Evolutionary conservation across 1,140 invertebrate species (phyloP), one percentile per base, ranked within the genome.

Genomic region (Drosophila elegans): DNA sequence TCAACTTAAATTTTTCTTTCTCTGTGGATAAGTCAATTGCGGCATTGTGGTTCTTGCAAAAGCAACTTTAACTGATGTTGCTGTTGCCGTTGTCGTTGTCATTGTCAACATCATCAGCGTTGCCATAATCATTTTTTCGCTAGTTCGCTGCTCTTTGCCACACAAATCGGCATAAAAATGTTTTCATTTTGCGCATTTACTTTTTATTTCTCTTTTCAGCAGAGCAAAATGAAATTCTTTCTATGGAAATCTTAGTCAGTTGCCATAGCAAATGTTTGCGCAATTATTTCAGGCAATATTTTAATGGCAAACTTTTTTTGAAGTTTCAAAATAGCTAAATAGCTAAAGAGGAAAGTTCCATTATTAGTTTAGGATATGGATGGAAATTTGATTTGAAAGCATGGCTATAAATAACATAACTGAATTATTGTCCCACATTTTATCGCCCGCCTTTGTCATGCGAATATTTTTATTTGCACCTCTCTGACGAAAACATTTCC

Each of bases 61-160:
- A 59, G 54, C 16, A 60, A 57, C 54, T 34, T 72, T 44, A 66
- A 63, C 51, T 63, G 56, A 39, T 63, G 49, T 45, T 74, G 71
- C 10, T 45, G 46, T 38, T 59, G 39, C 27, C 16, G 41, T 29
- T 46, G 54, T 38, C 34, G 56, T 39, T 74, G 71, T 63, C 62
- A 56, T 66, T 42, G 52, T 74, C 42, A 45, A 53, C 74, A 38
- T 63, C 63, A 57, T 69, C 74, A 82, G 78, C 62, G 46, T 75
- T 75, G 78, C 68, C 73, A 75, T 84, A 80, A 83, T 88, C 67
- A 83, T 89, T 89, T 83, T 88, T 80, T 85, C 78, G 74, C 82
- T 77, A 79, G 83, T 85, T 85, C 78, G 74, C 82, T 77, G 84
- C 67, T 89, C 86, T 88, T 81, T 86, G 76, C 78, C 83, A 89